Base-by-base conservation (phyloP, 2,888 invertebrate genomes). In the Cantharis rustica region DNA sequence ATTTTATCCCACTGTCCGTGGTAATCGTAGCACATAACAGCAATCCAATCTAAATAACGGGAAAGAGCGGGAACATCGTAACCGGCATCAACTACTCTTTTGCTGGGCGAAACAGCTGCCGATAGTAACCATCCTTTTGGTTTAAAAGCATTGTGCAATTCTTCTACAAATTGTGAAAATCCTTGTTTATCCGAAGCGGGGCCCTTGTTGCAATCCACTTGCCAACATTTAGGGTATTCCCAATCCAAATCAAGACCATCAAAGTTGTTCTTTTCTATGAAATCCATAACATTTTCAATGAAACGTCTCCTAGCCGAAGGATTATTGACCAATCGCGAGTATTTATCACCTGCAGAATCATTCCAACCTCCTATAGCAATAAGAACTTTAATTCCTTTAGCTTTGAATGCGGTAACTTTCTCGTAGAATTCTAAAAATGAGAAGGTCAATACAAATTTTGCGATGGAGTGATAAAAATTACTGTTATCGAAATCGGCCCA, bases 341-440 rank as follows among this genome's bases (percentile, higher is more conserved):
- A 97, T 85, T 97, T 97, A 86, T 95, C 95, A 3, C 96, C 96
- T 0, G 94, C 95, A 0, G 96, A 97, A 88, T 98, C 97, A 85
- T 96, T 97, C 98, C 98, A 98, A 0, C 98, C 98, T 7, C 98
- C 98, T 76, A 98, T 92, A 0, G 97, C 97, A 2, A 98, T 90
- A 0, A 96, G 89, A 0, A 96, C 95, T 87, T 95, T 96, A 13
- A 95, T 90, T 0, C 94, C 94, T 81, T 92, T 92, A 1, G 90
- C 89, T 82, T 93, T 95, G 26, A 94, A 90, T 0, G 92, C 92
- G 0, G 93, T 93, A 3, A 97, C 95, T 85, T 96, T 93, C 83
- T 95, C 95, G 87, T 96, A 97, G 88, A 96, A 96, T 88, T 94
- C 94, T 94, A 85, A 31, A 88, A 88, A 26, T 20, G 4, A 20